Base-by-base conservation (phyloP, 2,797 vertebrate genomes). In the Phrynocephalus vlangalii region DNA sequence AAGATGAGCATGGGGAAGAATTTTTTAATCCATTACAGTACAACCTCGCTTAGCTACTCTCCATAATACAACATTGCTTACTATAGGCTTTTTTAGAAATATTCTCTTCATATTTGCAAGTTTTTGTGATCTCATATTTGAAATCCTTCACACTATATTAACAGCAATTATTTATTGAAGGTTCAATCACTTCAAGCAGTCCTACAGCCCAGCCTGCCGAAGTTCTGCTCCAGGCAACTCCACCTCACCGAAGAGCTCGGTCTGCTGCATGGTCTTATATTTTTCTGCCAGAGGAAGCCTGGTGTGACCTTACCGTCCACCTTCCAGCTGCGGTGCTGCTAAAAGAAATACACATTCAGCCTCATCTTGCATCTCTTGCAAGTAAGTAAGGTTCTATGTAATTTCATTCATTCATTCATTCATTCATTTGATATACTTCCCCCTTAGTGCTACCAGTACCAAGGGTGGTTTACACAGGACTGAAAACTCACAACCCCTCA, bases 181-280 rank as follows among this genome's bases (percentile, higher is more conserved):
- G 99, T 91, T 99, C 99, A 33, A 99, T 99, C 93, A 99, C 98
- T 20, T 99, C 99, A 30, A 99, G 98, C 94, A 99, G 99, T 92
- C 99, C 99, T 84, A 99, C 99, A 84, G 99, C 99, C 3, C 99
- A 99, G 78, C 99, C 99, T n/a, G 99, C 99, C 8, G 99, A 99
- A 94, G 99, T 99, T 60, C 97, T 99, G 33, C 94, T 99, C 26
- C 99, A 99, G 94, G 98, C 99, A 76, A 99, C 99, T 0, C 99
- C 99, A 0, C 99, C 99, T 0, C 99, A 99, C 87, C 97, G 99
- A 11, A 96, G 99, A 30, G 99, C 99, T 3, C 98, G 99, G 1
- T 99, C 99, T 16, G 99, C 99, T 0, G 99, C 99, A 0, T 99
- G 99, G 99, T 99, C 99, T 0, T 99, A 99, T 87, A 99, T 99